Base-by-base conservation (phyloP, 2,888 invertebrate species). In the Drosophila testacea region DNA sequence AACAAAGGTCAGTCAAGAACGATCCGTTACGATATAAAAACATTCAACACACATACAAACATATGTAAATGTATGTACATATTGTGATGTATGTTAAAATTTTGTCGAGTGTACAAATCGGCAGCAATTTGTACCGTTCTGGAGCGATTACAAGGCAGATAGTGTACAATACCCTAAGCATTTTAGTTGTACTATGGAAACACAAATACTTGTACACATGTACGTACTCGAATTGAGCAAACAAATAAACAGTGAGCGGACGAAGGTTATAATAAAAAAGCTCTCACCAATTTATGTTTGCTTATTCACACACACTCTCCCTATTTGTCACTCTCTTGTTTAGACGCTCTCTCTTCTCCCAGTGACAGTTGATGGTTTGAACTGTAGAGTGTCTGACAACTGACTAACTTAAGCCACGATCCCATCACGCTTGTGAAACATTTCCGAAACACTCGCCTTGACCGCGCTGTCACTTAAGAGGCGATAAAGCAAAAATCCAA, bases 241-340 rank as follows among this genome's bases (percentile, higher is more conserved):
- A 50, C 47, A 64, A 60, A 46, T 56, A 51, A 55, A 64, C 38
- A 50, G 27, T 36, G 72, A 56, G 48, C 41, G 61, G 10, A 34
- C 39, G 62, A 61, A 61, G 72, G 69, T 77, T 72, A 64, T 54
- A 60, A 62, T 63, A 63, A 62, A 62, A 71, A 79, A 79, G 75
- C 81, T 83, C 83, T 83, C 84, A 86, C 79, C 72, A 73, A 66
- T 56, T 70, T 60, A 56, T 70, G 54, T 64, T 75, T 71, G 50
- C 65, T 76, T 67, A 66, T 55, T 73, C 56, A 36, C 38, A 13
- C 42, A 30, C 59, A 41, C 59, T 52, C 27, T 28, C n/a, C 28
- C 38, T 52, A 28, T 64, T 22, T 22, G 2, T 22, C 22, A 22
- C 34, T 22, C 44, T 47, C 51, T 55, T 28, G 5, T 39, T 36